Conservation (phyloP, 2,113 vertebrate genomes). For the Pseudolaguvia tuberculata region DNA sequence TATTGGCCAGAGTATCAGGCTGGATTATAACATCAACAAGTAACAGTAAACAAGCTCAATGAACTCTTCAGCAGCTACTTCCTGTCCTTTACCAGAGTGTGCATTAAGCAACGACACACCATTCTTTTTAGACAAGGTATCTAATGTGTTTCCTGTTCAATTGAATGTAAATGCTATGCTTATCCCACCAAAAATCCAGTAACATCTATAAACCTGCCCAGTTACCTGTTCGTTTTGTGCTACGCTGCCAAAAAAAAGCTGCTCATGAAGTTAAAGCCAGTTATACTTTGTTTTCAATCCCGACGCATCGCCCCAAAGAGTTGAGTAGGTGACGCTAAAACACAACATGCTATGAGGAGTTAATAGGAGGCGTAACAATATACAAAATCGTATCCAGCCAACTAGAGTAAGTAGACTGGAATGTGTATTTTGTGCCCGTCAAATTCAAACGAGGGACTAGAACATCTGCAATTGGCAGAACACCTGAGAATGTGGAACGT, state of each 20-base stretch:
- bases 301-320: background rate
- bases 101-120: conserved; percentile 8
- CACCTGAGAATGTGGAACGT: too few species aligned
- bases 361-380: background rate
- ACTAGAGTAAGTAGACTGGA: too few species aligned
- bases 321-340: background rate
- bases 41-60: conserved; percentile 46
- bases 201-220: background rate
- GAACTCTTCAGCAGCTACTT: conserved; percentile 37
- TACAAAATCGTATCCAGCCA: background rate
- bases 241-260: background rate
- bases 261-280: background rate
- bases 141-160: conserved; percentile 1
- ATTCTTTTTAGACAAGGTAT: conserved; percentile 8
- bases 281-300: background rate
- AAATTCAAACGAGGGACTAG: too few species aligned
- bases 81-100: conserved; percentile 37
- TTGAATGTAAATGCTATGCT: background rate
- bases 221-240: background rate
- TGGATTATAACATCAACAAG: conserved; percentile 47
- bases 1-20: conserved; percentile 84
- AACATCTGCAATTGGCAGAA: too few species aligned
- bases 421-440: too few species aligned
- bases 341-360: background rate
- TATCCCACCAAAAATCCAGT: background rate